Conservation (phyloP, 1,140 invertebrate genomes). For the Aphis craccivora region DNA sequence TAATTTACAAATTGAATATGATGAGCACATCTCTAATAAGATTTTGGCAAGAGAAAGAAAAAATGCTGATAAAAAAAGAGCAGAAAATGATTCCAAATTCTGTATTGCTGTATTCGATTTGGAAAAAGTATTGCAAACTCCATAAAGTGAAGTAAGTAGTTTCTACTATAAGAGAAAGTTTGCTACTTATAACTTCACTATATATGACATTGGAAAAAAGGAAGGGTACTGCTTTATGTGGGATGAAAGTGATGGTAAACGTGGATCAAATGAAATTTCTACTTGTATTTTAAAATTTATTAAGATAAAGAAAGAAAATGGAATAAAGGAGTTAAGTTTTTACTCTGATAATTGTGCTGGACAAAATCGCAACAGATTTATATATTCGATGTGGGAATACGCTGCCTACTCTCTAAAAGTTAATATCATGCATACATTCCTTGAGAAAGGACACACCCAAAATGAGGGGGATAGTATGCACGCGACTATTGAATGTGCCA, state of each 20-base stretch:
- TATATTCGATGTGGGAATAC: not conserved
- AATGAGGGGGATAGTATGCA: not conserved
- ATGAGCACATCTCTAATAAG: no score
- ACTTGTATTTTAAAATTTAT: slow-evolving; percentile 15
- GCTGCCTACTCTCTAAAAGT: not conserved
- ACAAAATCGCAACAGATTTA: not conserved
- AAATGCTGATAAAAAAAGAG: not conserved
- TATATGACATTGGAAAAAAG: not conserved
- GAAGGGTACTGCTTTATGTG: not conserved
- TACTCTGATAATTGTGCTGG: not conserved
- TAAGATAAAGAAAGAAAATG: not conserved
- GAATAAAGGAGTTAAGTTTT: not conserved
- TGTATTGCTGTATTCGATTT: not conserved
- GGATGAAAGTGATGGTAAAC: not conserved
- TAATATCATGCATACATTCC: not conserved
- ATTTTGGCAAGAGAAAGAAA: not conserved
- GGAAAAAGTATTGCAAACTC: not conserved
- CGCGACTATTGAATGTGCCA: not conserved
- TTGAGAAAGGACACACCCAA: not conserved
- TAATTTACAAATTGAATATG: no score
- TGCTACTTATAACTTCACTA: not conserved
- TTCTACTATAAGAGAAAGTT: not conserved
- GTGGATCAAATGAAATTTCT: slow-evolving; percentile 1
- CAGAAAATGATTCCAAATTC: not conserved
- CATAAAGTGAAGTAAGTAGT: not conserved